Evolutionary conservation across 2,888 invertebrate genomes (phyloP).

Genomic region (Seira sanloemensis): DNA sequence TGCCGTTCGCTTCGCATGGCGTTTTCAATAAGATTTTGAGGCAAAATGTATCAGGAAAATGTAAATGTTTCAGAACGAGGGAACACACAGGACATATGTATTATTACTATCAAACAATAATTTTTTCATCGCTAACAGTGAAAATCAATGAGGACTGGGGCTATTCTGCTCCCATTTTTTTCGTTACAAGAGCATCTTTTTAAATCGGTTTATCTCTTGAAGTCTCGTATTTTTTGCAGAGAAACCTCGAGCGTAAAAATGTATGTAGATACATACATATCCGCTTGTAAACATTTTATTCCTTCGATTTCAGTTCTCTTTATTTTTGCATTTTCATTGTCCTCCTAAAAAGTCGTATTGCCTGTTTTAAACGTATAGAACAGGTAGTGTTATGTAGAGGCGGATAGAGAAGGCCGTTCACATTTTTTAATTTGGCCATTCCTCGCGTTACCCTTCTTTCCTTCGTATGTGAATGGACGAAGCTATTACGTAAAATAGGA

Average conservation of each 20-base stretch:
- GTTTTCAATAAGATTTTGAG: background rate
- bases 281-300: background rate
- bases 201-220: no score
- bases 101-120: conserved; percentile 13
- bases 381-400: background rate
- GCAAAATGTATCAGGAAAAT: no score
- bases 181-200: no score
- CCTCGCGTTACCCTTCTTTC: background rate
- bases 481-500: conserved; percentile 49
- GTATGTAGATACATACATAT: background rate
- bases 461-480: background rate
- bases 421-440: background rate
- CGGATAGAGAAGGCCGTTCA: background rate
- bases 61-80: background rate
- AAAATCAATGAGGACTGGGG: background rate
- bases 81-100: conserved; percentile 45
- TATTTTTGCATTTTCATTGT: background rate
- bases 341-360: background rate
- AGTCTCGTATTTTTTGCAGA: background rate
- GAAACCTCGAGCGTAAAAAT: background rate
- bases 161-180: no score
- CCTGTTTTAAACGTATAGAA: background rate
- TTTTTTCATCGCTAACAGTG: no score
- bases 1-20: background rate
- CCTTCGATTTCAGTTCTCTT: background rate